Conservation (phyloP, 1,140 invertebrate species). For the Elysia chlorotica region DNA sequence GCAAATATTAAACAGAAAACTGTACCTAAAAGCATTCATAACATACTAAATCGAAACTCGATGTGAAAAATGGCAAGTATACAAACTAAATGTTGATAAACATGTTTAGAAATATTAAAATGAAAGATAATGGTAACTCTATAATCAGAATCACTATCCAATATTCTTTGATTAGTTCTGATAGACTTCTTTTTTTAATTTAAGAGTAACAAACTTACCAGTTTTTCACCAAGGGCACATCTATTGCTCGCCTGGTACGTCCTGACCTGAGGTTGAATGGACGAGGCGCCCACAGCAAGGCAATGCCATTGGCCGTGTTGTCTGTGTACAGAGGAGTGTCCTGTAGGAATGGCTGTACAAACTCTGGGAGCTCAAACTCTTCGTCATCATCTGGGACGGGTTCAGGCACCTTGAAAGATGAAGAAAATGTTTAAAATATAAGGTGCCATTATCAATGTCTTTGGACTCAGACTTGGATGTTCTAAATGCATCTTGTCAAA, state of each 20-base stretch:
- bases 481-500: too few relatives aligned
- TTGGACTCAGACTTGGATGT: too few relatives aligned
- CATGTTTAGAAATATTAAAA: too few relatives aligned
- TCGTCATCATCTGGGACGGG: conserved; percentile 89
- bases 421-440: background rate
- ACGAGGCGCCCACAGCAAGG: conserved; percentile 96
- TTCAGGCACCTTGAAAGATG: conserved; percentile 65
- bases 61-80: too few relatives aligned
- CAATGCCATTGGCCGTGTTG: conserved; percentile 98
- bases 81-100: too few relatives aligned
- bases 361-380: conserved; percentile 90
- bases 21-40: too few relatives aligned
- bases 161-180: too few relatives aligned
- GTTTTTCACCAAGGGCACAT: conserved; percentile 94
- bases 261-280: conserved; percentile 97
- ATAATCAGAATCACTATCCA: too few relatives aligned
- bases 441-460: background rate
- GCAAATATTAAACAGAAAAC: too few relatives aligned
- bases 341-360: conserved; percentile 88
- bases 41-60: too few relatives aligned
- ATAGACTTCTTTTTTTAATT: background rate
- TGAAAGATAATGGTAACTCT: too few relatives aligned
- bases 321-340: conserved; percentile 97
- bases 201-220: conserved; percentile 76
- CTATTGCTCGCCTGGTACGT: conserved; percentile 82